phyloP scores from a whole-genome alignment of 2,113 vertebrate species.

The Aptenodytes forsteri region DNA sequence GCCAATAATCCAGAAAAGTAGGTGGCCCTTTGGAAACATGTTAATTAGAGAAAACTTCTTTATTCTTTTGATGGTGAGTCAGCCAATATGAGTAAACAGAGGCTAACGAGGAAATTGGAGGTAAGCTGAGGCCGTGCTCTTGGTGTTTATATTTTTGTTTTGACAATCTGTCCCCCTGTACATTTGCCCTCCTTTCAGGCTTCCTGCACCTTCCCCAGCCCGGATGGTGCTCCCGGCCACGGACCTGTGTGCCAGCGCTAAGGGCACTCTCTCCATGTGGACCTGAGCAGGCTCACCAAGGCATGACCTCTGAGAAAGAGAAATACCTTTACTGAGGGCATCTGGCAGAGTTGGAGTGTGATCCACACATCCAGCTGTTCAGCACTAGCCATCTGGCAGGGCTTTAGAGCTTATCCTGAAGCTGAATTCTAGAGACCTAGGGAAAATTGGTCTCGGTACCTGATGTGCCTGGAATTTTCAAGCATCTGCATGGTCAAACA shows the following conservation, averaged over 20 bases:
- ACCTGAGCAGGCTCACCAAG: background rate
- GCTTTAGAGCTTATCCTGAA: background rate
- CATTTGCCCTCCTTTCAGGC: background rate
- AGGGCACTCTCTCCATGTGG: rapidly evolving
- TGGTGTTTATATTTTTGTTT: background rate
- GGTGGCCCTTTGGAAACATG: background rate
- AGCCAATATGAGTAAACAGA: background rate
- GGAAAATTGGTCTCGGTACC: background rate
- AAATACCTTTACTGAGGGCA: background rate
- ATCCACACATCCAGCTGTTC: background rate
- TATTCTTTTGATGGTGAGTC: background rate
- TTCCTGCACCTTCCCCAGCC: background rate
- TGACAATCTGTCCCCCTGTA: background rate
- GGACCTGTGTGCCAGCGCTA: background rate
- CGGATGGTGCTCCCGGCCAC: background rate
- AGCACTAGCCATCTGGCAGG: background rate
- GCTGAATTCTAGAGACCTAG: background rate
- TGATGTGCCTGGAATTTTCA: background rate
- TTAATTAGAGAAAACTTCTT: background rate
- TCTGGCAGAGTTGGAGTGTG: background rate
- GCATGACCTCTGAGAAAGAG: background rate
- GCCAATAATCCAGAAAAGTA: background rate
- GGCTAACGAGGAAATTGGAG: background rate
- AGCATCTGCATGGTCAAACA: background rate
- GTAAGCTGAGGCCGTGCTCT: background rate